phyloP scores from a whole-genome alignment of 2,113 vertebrate genomes.

The Paratilapia polleni region DNA sequence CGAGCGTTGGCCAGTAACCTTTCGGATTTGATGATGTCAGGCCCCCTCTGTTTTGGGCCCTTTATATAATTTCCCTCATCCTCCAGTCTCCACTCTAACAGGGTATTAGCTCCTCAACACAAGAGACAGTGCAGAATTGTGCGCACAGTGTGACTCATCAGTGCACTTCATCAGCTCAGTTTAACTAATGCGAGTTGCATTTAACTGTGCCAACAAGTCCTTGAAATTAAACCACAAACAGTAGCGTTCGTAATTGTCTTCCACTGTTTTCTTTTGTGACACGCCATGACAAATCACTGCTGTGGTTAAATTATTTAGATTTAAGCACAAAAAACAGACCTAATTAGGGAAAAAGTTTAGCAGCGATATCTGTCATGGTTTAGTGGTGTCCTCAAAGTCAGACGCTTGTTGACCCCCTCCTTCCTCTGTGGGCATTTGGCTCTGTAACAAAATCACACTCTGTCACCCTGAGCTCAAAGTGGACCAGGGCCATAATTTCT shows the following conservation, averaged over 20 bases:
- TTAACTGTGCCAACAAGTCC: background rate
- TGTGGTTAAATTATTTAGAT: background rate
- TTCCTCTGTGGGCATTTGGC: background rate
- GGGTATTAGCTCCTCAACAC: slow-evolving; percentile 2
- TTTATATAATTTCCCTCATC: slow-evolving; percentile 51
- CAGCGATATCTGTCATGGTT: background rate
- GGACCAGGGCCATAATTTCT: background rate
- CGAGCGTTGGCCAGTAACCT: slow-evolving; percentile 78
- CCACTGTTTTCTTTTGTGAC: background rate
- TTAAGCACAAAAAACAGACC: background rate
- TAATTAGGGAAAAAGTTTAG: background rate
- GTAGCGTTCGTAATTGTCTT: background rate
- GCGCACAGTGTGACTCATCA: slow-evolving; percentile 38
- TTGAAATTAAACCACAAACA: slow-evolving; percentile 19
- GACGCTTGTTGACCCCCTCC: background rate
- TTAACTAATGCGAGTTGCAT: slow-evolving; percentile 15
- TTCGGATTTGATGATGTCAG: slow-evolving; percentile 77
- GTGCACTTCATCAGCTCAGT: slow-evolving; percentile 51
- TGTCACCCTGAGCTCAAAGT: background rate
- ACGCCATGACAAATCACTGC: background rate
- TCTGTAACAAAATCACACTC: background rate
- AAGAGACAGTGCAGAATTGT: slow-evolving; percentile 32
- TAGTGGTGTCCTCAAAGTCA: background rate
- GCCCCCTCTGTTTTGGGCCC: slow-evolving; percentile 33
- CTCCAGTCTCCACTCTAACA: slow-evolving; percentile 5